Evolutionary conservation across 1,140 invertebrate species (phyloP).

Genomic region (Andrena cerasifolii): DNA sequence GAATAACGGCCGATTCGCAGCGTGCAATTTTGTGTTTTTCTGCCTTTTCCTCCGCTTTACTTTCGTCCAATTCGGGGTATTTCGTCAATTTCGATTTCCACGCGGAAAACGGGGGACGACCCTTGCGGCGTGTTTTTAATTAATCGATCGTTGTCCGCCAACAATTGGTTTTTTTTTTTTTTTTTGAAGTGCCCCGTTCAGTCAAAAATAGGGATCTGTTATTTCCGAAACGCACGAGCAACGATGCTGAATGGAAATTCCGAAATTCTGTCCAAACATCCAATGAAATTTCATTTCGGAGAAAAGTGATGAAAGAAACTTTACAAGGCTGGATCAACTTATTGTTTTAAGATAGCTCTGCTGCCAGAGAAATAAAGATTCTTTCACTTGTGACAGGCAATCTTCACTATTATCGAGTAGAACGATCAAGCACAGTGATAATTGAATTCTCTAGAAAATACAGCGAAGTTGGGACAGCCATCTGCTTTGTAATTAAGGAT

Average conservation of each 20-base stretch:
- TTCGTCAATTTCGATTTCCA: conserved; percentile 21
- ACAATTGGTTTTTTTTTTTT: conserved; percentile 14
- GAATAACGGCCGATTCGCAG: not conserved
- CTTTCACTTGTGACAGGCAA: too few species aligned
- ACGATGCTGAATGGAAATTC: too few species aligned
- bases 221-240: not conserved
- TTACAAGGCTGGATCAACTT: too few species aligned
- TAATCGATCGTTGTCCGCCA: conserved; percentile 16
- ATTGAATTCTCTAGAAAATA: too few species aligned
- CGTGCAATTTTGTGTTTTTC: not conserved
- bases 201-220: not conserved
- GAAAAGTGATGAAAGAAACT: too few species aligned
- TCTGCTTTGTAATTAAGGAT: too few species aligned
- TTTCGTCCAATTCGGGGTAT: not conserved
- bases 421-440: too few species aligned
- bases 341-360: too few species aligned
- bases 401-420: too few species aligned
- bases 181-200: not conserved
- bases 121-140: conserved; percentile 2
- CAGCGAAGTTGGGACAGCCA: too few species aligned
- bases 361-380: too few species aligned
- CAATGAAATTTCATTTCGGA: too few species aligned
- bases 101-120: not conserved
- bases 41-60: not conserved
- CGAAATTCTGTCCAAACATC: not conserved